Percentiles rank a stretch among this genome's conserved stretches.
Evolutionary conservation across 2,113 vertebrate genomes (phyloP).

Genomic region (Gobius niger): DNA sequence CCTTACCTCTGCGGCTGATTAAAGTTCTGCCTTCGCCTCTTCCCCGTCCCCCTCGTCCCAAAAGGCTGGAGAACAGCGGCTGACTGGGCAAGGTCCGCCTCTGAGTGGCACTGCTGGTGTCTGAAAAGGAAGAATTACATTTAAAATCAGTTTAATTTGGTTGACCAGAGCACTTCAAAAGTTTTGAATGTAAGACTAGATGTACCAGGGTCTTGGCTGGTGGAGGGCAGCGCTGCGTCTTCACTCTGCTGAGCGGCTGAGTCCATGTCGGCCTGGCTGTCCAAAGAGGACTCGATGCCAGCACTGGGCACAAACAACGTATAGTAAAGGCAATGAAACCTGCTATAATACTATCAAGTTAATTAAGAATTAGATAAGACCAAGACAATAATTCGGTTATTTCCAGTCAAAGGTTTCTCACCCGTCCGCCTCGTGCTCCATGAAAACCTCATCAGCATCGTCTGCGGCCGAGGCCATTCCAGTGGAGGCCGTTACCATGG

Average conservation of each 20-base stretch:
- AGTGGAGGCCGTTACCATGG: conserved; percentile 93
- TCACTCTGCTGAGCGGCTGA: conserved; percentile 84
- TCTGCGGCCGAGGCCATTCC: conserved; percentile 81
- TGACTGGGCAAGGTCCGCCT: conserved; percentile 79
- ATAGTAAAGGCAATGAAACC: not conserved
- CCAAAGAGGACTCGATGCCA: conserved; percentile 84
- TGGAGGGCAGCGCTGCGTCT: conserved; percentile 89
- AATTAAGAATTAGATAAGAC: no score
- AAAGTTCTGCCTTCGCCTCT: conserved; percentile 73
- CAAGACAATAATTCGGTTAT: not conserved
- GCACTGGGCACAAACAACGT: conserved; percentile 37
- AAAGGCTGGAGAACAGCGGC: conserved; percentile 64
- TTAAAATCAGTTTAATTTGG: no score
- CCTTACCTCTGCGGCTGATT: conserved; percentile 78
- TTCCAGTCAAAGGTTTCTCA: conserved; percentile 49
- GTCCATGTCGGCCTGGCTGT: conserved; percentile 87
- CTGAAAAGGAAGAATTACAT: conserved; percentile 58
- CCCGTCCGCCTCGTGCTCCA: conserved; percentile 92
- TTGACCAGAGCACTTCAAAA: not conserved
- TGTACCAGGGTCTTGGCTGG: conserved; percentile 90
- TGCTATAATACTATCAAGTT: no score
- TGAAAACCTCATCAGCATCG: conserved; percentile 94
- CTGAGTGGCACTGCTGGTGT: conserved; percentile 80
- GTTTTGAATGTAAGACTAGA: not conserved
- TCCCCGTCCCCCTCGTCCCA: conserved; percentile 68